Base-by-base conservation (phyloP, 2,113 vertebrate species). In the Tricholaema leucomelas region DNA sequence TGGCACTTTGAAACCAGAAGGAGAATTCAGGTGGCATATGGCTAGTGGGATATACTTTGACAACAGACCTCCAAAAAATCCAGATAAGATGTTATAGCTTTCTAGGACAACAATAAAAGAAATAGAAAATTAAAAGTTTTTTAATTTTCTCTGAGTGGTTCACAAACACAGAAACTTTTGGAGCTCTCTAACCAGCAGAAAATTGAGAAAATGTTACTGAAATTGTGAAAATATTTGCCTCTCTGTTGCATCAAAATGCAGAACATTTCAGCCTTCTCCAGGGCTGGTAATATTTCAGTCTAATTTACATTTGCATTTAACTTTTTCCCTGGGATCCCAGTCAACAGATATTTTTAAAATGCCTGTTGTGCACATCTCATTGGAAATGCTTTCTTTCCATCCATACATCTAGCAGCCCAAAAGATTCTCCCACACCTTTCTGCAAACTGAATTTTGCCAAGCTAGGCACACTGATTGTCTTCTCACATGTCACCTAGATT, bases 211-310 rank as follows among this genome's bases (percentile, higher is more conserved):
- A 27, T 65, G 23, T 74, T 94, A 76, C 80, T 88, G 81, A 92
- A 95, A 81, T 63, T 93, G 91, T 96, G 91, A 93, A 94, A 96
- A 96, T 91, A 87, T 93, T 94, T 94, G 46, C 60, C 81, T 66
- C 88, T 85, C 82, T 91, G 89, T 70, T 93, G 77, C 52, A 91
- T 77, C 30, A 88, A 94, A 95, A 94, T 74, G 87, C 67, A 95
- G 93, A 93, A 93, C 46, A 93, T 94, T 93, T 89, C 92, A 93
- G 69, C 78, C 86, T 85, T 90, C 72, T 89, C n/a, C 56, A 80
- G 38, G 21, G 78, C 71, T 95, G 91, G 83, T 91, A 92, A 78
- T 93, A 91, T 64, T 80, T n/a, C 81, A 85, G 67, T 54, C 67
- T 94, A 91, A 91, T 85, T 73, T 85, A 31, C 79, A 95, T 74